Evolutionary conservation across 35 echinoderm and acorn worm genomes (phyloP).

Genomic region (Hemicentrotus pulcherrimus): DNA sequence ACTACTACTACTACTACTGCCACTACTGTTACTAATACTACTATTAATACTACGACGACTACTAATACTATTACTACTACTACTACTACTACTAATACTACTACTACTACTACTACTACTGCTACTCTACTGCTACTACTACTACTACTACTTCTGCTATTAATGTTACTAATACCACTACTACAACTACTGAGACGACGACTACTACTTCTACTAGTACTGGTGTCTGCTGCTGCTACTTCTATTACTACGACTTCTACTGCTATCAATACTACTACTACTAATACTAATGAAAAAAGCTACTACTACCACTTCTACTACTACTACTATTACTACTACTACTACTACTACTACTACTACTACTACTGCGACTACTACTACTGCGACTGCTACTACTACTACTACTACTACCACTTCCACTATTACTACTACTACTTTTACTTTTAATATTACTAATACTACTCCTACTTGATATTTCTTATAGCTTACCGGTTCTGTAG

Average conservation of each 20-base stretch:
- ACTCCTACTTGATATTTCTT: too few species aligned
- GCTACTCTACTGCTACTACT: not conserved
- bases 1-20: not conserved
- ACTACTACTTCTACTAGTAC: not conserved
- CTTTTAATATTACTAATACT: too few species aligned
- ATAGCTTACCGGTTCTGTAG: not conserved
- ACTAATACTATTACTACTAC: not conserved
- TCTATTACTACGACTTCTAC: not conserved
- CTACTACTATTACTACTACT: too few species aligned
- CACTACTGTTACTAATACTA: not conserved
- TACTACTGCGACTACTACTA: not conserved
- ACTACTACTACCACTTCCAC: too few species aligned
- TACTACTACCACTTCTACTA: too few species aligned
- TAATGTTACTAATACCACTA: not conserved
- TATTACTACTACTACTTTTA: too few species aligned
- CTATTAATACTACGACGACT: not conserved
- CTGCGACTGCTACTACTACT: too few species aligned
- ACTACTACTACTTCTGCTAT: not conserved
- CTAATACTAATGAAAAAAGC: too few species aligned
- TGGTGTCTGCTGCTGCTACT: not conserved
- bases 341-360: too few species aligned
- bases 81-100: not conserved
- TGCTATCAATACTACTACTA: too few species aligned
- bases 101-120: not conserved
- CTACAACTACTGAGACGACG: not conserved